Evolutionary conservation across 2,113 vertebrate species (phyloP).

Genomic region (Phrynosoma blainvillii): DNA sequence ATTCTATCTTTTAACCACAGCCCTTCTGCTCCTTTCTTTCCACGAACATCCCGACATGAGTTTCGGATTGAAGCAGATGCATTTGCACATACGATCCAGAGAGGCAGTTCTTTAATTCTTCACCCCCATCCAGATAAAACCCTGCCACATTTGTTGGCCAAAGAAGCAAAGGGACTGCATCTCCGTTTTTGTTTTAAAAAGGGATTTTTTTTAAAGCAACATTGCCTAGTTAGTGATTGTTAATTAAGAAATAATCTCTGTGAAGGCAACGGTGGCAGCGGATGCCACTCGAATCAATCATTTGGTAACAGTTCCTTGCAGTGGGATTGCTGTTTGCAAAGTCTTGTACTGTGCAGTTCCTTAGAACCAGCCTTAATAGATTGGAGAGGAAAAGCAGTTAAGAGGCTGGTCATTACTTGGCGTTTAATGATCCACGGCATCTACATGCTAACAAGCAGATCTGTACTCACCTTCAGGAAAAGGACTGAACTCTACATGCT

Average conservation of each 20-base stretch:
- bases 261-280: slow-evolving; percentile 52
- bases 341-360: slow-evolving; percentile 34
- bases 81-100: neutral
- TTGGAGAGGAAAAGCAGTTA: slow-evolving; percentile 39
- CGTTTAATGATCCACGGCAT: slow-evolving; percentile 58
- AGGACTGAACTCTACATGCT: neutral
- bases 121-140: neutral
- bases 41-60: too few relatives aligned
- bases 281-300: slow-evolving; percentile 71
- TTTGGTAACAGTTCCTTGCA: slow-evolving; percentile 71
- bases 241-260: slow-evolving; percentile 76
- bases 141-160: neutral
- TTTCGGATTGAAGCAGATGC: too few relatives aligned
- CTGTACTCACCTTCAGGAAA: slow-evolving; percentile 19
- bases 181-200: neutral
- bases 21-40: too few relatives aligned
- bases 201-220: neutral
- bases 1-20: too few relatives aligned
- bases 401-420: slow-evolving; percentile 49
- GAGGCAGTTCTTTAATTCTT: neutral
- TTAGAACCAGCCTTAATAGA: slow-evolving; percentile 40
- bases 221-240: slow-evolving; percentile 66
- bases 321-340: slow-evolving; percentile 49
- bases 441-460: neutral
- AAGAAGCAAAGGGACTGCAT: neutral